Conservation (phyloP, 2,797 vertebrate genomes). For the Lophura swinhoii region DNA sequence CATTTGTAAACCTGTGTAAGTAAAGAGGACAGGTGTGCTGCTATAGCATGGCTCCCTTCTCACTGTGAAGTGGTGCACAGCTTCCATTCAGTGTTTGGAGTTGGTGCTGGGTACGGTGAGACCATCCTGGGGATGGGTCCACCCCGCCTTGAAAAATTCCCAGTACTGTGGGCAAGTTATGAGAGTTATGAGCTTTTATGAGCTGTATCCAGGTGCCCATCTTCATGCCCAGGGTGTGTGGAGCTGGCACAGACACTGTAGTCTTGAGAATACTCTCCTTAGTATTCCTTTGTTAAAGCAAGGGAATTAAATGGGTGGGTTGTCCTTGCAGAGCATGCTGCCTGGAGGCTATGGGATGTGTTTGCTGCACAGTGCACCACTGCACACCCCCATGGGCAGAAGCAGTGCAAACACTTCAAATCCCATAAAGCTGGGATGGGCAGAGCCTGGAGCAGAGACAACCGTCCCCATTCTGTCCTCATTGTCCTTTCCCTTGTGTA, state of each 20-base stretch:
- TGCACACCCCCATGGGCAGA: not conserved
- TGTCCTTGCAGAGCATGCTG: not conserved
- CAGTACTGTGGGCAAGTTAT: not conserved
- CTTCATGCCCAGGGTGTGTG: not conserved
- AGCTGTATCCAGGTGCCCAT: not conserved
- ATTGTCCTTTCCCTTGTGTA: not conserved
- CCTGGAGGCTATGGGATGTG: not conserved
- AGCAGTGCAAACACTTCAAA: not conserved
- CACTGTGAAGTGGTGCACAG: not conserved
- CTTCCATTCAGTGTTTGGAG: not conserved
- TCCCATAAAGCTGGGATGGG: not conserved
- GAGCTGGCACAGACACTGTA: rapidly evolving
- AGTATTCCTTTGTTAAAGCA: not conserved
- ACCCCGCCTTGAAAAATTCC: not conserved
- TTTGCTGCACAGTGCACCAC: not conserved
- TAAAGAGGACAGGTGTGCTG: rapidly evolving
- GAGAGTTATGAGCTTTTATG: not conserved
- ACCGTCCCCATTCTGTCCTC: not conserved
- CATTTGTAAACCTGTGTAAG: rapidly evolving
- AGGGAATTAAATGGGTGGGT: not conserved
- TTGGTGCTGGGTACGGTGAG: not conserved
- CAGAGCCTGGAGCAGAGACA: not conserved
- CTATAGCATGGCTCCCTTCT: rapidly evolving
- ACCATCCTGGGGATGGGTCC: too few relatives aligned
- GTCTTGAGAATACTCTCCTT: not conserved